Percentiles rank a stretch among this genome's conserved stretches.
phyloP scores from a whole-genome alignment of 1,140 invertebrate genomes.

The Drosophila virilis region DNA sequence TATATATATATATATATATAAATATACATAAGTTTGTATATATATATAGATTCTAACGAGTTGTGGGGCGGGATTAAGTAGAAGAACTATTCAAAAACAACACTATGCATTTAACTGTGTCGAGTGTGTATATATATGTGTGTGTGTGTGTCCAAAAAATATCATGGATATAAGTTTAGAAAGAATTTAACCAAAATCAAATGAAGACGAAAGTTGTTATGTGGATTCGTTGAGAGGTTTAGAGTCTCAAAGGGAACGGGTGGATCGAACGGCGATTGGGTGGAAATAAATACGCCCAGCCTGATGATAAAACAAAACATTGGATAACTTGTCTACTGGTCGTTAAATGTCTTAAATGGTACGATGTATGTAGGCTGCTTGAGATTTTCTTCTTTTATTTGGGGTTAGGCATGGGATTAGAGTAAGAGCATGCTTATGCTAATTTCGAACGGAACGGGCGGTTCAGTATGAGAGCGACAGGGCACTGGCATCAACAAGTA shows the following conservation, averaged over 20 bases:
- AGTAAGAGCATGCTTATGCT: constrained; percentile 40
- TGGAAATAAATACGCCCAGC: too few relatives aligned
- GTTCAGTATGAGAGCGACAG: constrained; percentile 17
- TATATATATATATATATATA: background rate
- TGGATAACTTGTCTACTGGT: too few relatives aligned
- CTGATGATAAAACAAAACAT: too few relatives aligned
- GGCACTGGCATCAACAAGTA: background rate
- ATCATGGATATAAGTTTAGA: too few relatives aligned
- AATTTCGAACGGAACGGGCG: constrained; percentile 7
- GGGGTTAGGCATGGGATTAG: background rate
- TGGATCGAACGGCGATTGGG: too few relatives aligned
- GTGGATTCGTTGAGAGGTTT: too few relatives aligned
- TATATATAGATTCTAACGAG: constrained; percentile 1
- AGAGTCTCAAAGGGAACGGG: too few relatives aligned
- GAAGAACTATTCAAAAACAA: constrained; percentile 48
- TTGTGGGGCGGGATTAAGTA: background rate
- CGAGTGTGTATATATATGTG: background rate
- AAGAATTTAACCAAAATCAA: too few relatives aligned
- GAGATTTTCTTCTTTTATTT: constrained; percentile 3
- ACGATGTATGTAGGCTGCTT: too few relatives aligned
- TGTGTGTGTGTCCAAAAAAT: too few relatives aligned
- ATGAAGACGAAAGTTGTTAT: too few relatives aligned
- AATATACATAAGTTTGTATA: background rate
- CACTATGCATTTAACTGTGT: constrained; percentile 38
- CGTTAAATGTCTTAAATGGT: too few relatives aligned